Base-by-base conservation (phyloP, 1,140 invertebrate genomes). In the Camponotus vicinus region DNA sequence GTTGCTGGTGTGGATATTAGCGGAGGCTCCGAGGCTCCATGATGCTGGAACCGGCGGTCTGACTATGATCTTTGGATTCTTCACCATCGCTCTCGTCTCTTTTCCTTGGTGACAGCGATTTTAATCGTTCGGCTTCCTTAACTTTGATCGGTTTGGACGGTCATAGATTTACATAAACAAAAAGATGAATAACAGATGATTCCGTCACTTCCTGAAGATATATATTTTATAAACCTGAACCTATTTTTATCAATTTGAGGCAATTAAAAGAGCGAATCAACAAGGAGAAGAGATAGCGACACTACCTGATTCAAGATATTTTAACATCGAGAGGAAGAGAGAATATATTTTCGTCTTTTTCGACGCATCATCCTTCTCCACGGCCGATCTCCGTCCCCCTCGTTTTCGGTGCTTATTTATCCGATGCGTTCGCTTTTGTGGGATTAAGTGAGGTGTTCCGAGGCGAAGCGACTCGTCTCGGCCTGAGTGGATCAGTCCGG, bases 1-100 rank as follows among this genome's bases (percentile, higher is more conserved):
- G 93, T 94, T 90, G 87, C 75, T 91, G 89, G 90, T 91, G 90
- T 91, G 86, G 90, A 91, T 91, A 91, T 91, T 91, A 91, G 73
- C 78, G 86, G 83, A 86, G 88, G 70, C 64, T 52, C 49, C 76
- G 71, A 73, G 69, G 67, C 18, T 75, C 67, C 55, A 49, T 73
- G 52, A 73, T 83, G 79, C 79, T 82, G 79, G 55, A 83, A 83
- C 67, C 79, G 69, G 40, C 79, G 69, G 52, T 18, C 49, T 55
- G 55, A n/a, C 69, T 75, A 37, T 73, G 55, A 83, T 75, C 69
- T 83, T 82, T 71, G 79, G 4, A 32, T 63, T 83, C 69, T 83
- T 73, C 55, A 55, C 40, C 6, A 61, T 4, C 55, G 42, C n/a
- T n/a, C n/a, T 8, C 27, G 7, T 9, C 55, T 52, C 13, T 13